Evolutionary conservation across 2,888 invertebrate species (phyloP).

Genomic region (Philaethria dido): DNA sequence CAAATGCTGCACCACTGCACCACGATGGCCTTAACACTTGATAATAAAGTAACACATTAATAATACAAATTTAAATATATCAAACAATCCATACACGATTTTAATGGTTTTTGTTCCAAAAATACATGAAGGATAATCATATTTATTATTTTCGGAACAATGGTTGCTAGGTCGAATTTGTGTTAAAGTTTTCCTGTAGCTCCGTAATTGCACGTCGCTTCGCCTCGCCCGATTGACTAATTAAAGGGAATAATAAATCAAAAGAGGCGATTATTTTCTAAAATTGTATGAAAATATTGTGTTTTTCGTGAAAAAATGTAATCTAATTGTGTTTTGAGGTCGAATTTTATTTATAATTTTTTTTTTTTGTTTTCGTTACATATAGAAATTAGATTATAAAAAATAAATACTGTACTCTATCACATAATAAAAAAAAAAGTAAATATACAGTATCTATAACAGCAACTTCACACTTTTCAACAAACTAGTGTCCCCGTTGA

Average conservation of each 20-base stretch:
- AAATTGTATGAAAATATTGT: neutral
- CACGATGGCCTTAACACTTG: too few species aligned
- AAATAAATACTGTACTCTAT: too few species aligned
- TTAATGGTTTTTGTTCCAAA: constrained; percentile 4
- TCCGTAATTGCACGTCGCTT: constrained; percentile 9
- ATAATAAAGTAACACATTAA: too few species aligned
- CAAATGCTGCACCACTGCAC: too few species aligned
- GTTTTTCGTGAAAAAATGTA: neutral
- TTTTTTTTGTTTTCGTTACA: neutral
- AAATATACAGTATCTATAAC: too few species aligned
- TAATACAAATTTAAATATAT: constrained; percentile 2
- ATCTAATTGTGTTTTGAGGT: neutral
- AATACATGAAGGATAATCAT: constrained; percentile 7
- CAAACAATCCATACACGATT: neutral
- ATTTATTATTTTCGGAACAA: constrained; percentile 1
- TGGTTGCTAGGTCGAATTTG: neutral
- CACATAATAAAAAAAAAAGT: too few species aligned
- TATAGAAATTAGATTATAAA: too few species aligned
- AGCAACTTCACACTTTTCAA: too few species aligned
- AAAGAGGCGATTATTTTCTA: constrained; percentile 1
- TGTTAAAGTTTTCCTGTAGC: constrained; percentile 5
- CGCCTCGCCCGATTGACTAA: constrained; percentile 10
- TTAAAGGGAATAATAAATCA: constrained; percentile 22
- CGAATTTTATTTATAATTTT: neutral
- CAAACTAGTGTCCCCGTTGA: too few species aligned